A percentile compares a stretch with the other conserved stretches of the same genome.
Conservation (phyloP, 2,888 invertebrate genomes). For the Dicycla oo region DNA sequence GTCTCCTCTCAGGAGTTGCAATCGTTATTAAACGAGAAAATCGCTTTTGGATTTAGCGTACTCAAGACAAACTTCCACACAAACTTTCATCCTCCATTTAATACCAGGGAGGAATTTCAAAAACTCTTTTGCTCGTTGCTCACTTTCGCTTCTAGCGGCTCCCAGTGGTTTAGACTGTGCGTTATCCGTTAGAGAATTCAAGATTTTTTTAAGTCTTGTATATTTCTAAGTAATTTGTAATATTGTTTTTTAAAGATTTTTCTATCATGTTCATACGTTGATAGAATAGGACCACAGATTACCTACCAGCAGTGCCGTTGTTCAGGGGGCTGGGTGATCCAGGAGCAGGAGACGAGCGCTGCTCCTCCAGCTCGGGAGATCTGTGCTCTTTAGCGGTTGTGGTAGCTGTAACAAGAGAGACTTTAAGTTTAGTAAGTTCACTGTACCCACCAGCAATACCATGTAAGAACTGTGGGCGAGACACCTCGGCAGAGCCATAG, state of each 20-base stretch:
- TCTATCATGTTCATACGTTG: neutral
- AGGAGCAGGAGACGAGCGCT: constrained; percentile 80
- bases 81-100: too few species aligned
- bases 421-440: neutral
- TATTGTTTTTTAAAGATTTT: neutral
- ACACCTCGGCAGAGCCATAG: neutral
- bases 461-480: neutral
- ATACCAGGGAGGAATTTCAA: too few species aligned
- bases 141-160: too few species aligned
- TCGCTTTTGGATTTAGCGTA: too few species aligned
- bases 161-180: too few species aligned
- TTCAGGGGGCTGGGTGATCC: constrained; percentile 86
- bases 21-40: too few species aligned
- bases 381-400: constrained; percentile 79
- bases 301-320: constrained; percentile 85
- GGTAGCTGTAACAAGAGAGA: constrained; percentile 77
- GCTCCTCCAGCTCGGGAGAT: constrained; percentile 84
- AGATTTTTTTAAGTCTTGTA: too few species aligned
- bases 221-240: neutral
- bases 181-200: too few species aligned
- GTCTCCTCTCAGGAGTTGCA: too few species aligned
- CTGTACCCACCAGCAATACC: neutral
- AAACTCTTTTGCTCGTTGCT: too few species aligned
- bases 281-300: neutral
- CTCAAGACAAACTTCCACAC: too few species aligned